These are phyloP conservation scores for Leucophenga montana DNA, from an alignment of 2,888 invertebrate species.

Conservation along the genomic window DNA sequence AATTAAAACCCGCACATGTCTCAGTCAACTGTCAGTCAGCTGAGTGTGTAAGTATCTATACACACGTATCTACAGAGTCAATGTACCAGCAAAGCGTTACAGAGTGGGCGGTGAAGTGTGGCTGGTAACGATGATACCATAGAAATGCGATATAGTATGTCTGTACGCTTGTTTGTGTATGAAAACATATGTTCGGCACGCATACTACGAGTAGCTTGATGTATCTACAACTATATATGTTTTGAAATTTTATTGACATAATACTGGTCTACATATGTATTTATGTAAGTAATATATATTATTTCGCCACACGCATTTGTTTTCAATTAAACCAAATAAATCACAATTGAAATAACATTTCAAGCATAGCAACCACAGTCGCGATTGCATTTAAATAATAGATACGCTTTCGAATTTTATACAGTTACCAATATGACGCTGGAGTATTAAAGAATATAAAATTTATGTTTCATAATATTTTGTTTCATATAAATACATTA, in stretches of 20 bases:
- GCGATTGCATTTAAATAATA: slow-evolving; percentile 14
- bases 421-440: not conserved
- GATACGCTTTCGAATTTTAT: slow-evolving; percentile 30
- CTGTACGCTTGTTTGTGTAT: not conserved
- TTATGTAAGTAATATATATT: too few relatives aligned
- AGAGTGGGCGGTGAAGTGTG: not conserved
- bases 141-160: not conserved
- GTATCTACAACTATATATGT: too few relatives aligned
- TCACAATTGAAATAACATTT: slow-evolving; percentile 38
- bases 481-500: too few relatives aligned
- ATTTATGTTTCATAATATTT: too few relatives aligned
- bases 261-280: too few relatives aligned
- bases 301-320: slow-evolving; percentile 22
- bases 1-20: too few relatives aligned
- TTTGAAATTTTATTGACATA: too few relatives aligned
- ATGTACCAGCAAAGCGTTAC: not conserved
- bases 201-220: too few relatives aligned
- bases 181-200: not conserved
- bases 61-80: not conserved
- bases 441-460: too few relatives aligned
- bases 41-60: not conserved
- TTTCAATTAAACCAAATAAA: slow-evolving; percentile 43
- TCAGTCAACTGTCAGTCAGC: too few relatives aligned
- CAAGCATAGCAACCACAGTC: not conserved
- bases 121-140: not conserved